Base-by-base conservation (phyloP, 2,797 vertebrate genomes). In the Mus spretus region DNA sequence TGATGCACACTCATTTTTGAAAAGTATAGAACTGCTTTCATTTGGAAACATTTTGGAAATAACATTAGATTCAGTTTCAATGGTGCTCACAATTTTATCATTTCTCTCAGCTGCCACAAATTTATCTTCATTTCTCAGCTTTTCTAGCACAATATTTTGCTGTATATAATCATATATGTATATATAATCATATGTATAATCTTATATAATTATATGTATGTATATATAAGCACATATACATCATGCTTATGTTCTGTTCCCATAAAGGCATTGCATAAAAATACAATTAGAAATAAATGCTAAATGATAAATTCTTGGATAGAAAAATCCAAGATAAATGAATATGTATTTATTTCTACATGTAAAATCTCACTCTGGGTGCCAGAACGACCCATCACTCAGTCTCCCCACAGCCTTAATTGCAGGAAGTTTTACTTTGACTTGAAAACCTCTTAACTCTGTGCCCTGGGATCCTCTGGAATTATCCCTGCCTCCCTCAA, bases 21-120 rank as follows among this genome's bases (percentile, higher is more conserved):
- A 34, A 84, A 55, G 1, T 47, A 12, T 57, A 55, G 50, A 74
- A 40, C 83, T 92, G 12, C 34, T 95, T 95, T 94, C n/a, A 61
- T 26, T 72, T 67, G 75, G 20, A 81, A 92, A 28, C 9, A 63
- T 47, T 83, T 44, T 12, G 47, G 78, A 11, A 67, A 90, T 78
- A 78, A 59, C 67, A 57, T 72, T 13, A 85, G 50, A 61, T 4
- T 28, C 8, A 15, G 22, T 14, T 74, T 83, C 19, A 9, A n/a
- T 28, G 47, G 12, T 57, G 34, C 74, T 63, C 47, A 74, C 5
- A 19, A 28, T 40, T 80, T 13, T 78, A 1, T 50, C 28, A 14
- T 78, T 74, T 95, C 4, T 89, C 94, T 92, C 14, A 8, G 13
- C 15, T 40, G 74, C 11, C 65, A 9, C 34, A 59, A 47, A 44